Evolutionary conservation across 2,113 vertebrate species (phyloP), one percentile per base, ranked within the genome.

Genomic region (Epinephelus moara): DNA sequence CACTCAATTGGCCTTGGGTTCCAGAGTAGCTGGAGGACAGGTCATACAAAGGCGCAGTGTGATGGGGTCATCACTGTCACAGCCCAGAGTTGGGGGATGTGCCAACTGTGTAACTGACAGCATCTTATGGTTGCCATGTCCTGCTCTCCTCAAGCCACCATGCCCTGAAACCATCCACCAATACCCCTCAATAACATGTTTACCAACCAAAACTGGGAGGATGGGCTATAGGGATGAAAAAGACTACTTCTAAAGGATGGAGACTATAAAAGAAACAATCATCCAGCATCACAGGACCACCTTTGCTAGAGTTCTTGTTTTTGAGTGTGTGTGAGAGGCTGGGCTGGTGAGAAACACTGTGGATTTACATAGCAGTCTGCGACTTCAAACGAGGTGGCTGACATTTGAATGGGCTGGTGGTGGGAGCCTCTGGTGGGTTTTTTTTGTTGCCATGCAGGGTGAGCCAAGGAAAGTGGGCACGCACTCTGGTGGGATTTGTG

Each of bases 391-490:
- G 60, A 84, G 82, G 85, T 81, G 78, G 88, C 85, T 93, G 94
- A 94, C 92, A 90, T 92, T 89, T 95, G 92, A 94, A 95, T 94
- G 90, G 92, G 80, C 80, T 88, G 85, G 85, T 81, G 85, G 84
- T 87, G 90, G 87, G 92, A 91, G 89, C 87, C 89, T 90, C 90
- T 92, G 86, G 87, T 93, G 90, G 89, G 88, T 70, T 77, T 93
- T 45, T 45, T 92, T 94, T 94, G 92, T 94, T 92, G 91, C 82
- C 89, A 86, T 89, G 88, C 77, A 81, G 91, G 89, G 87, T 79
- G 88, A 92, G 92, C 92, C 91, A 94, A 92, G 90, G 89, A 92
- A 91, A 92, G 89, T 91, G 92, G 91, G 90, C 91, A 91, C 84
- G 78, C 83, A 90, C 80, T 82, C 86, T 80, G 76, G 69, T 80